A percentile compares a stretch with the other conserved stretches of the same genome.
Evolutionary conservation across 2,888 invertebrate genomes (phyloP).

Genomic region (Chaetogeoica ovagalla): DNA sequence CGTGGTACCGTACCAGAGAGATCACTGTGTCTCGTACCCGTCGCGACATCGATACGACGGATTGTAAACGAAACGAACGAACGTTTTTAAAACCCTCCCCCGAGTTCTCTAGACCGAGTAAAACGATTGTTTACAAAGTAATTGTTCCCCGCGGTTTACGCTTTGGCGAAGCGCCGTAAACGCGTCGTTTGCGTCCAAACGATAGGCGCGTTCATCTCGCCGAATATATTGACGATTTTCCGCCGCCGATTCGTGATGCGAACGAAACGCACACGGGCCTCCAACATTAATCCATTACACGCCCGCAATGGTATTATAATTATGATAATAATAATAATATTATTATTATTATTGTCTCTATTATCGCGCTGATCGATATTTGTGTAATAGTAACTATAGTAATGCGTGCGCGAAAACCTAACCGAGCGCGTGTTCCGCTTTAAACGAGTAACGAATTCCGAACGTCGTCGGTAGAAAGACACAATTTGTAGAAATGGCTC

Average conservation of each 20-base stretch:
- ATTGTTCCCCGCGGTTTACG: neutral
- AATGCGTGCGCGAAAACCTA: conserved; percentile 22
- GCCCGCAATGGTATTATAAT: neutral
- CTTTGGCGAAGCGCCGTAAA: neutral
- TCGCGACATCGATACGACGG: too few species aligned
- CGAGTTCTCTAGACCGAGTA: neutral
- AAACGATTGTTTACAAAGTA: conserved; percentile 18
- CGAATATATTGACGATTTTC: conserved; percentile 10
- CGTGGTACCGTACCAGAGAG: too few species aligned
- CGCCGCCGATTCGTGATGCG: neutral
- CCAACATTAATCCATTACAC: neutral
- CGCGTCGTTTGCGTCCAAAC: conserved; percentile 21
- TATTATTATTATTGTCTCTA: too few species aligned
- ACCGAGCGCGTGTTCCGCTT: neutral
- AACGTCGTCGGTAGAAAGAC: neutral
- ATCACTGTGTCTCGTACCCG: too few species aligned
- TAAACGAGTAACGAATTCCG: neutral
- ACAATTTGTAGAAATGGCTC: neutral
- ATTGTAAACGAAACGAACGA: too few species aligned
- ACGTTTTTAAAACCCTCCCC: too few species aligned
- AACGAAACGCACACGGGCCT: neutral
- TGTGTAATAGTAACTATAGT: neutral
- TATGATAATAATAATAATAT: too few species aligned
- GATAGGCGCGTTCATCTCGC: neutral
- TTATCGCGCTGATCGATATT: conserved; percentile 23